These are phyloP conservation scores for Drosophila burlai DNA, from an alignment of 1,140 invertebrate genomes.

Conservation along the genomic window DNA sequence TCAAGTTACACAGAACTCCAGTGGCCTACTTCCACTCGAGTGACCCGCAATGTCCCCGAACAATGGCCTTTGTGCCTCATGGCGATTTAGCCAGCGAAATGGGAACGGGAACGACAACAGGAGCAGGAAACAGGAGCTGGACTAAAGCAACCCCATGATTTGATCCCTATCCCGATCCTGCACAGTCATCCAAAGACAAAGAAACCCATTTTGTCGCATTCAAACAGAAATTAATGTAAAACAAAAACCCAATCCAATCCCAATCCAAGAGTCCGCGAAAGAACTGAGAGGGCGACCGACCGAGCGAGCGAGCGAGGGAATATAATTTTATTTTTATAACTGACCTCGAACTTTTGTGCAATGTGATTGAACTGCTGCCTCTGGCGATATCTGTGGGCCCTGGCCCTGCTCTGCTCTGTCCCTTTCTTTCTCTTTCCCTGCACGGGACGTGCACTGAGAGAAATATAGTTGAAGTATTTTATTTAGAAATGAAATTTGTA, in stretches of 20 bases:
- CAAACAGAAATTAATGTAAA: conserved; percentile 76
- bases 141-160: conserved; percentile 45
- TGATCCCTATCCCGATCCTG: conserved; percentile 50
- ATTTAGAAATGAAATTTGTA: neutral
- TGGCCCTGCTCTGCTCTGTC: conserved; percentile 21
- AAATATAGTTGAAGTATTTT: neutral
- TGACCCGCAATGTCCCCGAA: conserved; percentile 57
- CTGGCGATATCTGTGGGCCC: conserved; percentile 71
- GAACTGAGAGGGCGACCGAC: neutral
- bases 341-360: conserved; percentile 85
- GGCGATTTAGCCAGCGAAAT: conserved; percentile 8
- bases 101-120: conserved; percentile 2
- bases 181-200: conserved; percentile 70
- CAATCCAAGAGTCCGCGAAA: conserved; percentile 24
- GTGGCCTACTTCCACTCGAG: conserved; percentile 82
- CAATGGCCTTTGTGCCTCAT: conserved; percentile 67
- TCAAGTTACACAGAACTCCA: conserved; percentile 76
- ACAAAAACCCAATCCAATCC: conserved; percentile 50
- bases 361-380: conserved; percentile 75
- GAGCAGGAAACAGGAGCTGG: conserved; percentile 26
- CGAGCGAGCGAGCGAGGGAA: conserved; percentile 17
- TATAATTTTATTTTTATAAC: conserved; percentile 80
- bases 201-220: conserved; percentile 77
- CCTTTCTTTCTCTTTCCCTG: conserved; percentile 10
- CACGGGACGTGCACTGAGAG: conserved; percentile 2